These are phyloP conservation scores for Crotalus tigris DNA, from an alignment of 2,113 vertebrate genomes.

Conservation along the genomic window DNA sequence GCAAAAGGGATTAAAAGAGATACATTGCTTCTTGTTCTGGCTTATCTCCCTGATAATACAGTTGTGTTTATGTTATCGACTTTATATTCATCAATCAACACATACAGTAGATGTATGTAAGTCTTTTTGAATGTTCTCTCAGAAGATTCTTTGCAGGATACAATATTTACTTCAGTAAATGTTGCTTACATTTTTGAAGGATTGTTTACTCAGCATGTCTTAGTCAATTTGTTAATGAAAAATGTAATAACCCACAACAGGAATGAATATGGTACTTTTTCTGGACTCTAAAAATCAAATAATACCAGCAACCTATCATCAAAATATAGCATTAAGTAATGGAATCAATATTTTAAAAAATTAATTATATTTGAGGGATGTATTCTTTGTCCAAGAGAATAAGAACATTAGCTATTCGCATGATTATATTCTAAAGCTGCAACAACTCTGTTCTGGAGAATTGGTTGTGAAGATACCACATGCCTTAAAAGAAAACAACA, in stretches of 20 bases:
- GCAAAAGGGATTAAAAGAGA: neutral
- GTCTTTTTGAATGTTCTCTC: conserved; percentile 6
- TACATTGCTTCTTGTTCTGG: neutral
- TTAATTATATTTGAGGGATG: neutral
- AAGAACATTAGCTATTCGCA: neutral
- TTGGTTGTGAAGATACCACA: neutral
- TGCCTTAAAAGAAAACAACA: neutral
- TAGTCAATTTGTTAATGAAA: conserved; percentile 31
- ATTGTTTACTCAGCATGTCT: conserved; percentile 17
- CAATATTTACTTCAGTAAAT: conserved; percentile 12
- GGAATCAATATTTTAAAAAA: conserved; percentile 12
- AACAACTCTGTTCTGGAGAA: neutral
- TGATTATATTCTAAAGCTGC: neutral
- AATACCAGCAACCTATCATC: neutral
- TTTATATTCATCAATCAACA: neutral
- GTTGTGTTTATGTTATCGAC: conserved; percentile 1
- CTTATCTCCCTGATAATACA: neutral
- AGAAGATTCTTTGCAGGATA: conserved; percentile 7
- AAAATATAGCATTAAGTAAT: neutral
- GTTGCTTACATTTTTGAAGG: neutral
- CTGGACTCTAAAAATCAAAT: conserved; percentile 14
- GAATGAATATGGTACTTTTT: neutral
- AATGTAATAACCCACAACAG: conserved; percentile 27
- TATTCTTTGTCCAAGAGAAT: neutral
- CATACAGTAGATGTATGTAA: neutral